A percentile compares a stretch with the other conserved stretches of the same genome.
Conservation (phyloP, 2,797 vertebrate species). For the Potorous gilbertii region DNA sequence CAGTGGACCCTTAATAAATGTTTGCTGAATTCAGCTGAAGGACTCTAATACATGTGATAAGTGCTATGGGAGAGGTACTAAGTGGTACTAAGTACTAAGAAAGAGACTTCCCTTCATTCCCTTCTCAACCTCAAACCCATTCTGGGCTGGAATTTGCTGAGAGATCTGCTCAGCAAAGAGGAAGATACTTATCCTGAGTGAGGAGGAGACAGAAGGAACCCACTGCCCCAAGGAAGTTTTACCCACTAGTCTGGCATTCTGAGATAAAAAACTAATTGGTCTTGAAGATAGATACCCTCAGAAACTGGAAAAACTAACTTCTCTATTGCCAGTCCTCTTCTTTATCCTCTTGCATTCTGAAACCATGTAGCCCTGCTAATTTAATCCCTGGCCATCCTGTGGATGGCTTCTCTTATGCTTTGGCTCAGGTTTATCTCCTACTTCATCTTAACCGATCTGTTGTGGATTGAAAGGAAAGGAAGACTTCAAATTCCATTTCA, state of each 20-base stretch:
- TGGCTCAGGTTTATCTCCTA: slow-evolving; percentile 74
- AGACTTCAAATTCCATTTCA: slow-evolving; percentile 67
- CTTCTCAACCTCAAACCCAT: background rate
- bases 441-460: slow-evolving; percentile 62
- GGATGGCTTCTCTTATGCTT: slow-evolving; percentile 68
- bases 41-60: background rate
- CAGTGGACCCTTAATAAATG: background rate
- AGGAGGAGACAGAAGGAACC: background rate
- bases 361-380: slow-evolving; percentile 76
- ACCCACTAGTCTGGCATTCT: background rate
- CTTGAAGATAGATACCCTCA: background rate
- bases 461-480: slow-evolving; percentile 61
- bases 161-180: background rate
- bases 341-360: slow-evolving; percentile 75
- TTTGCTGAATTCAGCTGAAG: background rate
- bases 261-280: background rate
- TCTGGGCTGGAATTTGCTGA: background rate
- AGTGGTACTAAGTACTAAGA: background rate
- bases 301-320: background rate
- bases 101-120: background rate
- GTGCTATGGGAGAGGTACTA: background rate
- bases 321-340: background rate
- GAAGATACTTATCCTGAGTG: background rate
- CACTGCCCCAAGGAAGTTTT: background rate
- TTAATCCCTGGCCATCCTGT: slow-evolving; percentile 61